A percentile compares a stretch with the other conserved stretches of the same genome.
Evolutionary conservation across 2,113 vertebrate species (phyloP).

Genomic region (Misgurnus anguillicaudatus): DNA sequence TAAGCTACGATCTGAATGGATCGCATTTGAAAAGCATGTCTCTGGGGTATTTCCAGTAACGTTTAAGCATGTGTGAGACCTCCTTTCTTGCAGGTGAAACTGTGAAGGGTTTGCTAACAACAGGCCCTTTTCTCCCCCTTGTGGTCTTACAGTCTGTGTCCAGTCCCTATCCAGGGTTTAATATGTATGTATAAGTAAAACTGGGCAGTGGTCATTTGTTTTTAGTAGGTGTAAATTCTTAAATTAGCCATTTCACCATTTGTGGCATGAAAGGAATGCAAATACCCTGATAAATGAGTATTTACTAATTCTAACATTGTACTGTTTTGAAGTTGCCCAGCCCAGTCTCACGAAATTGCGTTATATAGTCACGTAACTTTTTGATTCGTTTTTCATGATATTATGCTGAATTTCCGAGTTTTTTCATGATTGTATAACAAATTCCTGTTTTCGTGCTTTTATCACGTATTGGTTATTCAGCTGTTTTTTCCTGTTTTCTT

Average conservation of each 20-base stretch:
- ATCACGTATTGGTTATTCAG: no score
- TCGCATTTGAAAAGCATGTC: not conserved
- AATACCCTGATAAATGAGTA: no score
- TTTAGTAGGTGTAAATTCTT: slow-evolving; percentile 60
- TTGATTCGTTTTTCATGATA: no score
- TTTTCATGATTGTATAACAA: no score
- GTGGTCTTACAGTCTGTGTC: slow-evolving; percentile 60
- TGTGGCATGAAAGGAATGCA: not conserved
- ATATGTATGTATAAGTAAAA: slow-evolving; percentile 63
- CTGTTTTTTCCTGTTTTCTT: no score
- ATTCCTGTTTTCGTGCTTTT: no score
- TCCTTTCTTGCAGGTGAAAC: slow-evolving; percentile 10
- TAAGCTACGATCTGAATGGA: not conserved
- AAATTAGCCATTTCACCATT: slow-evolving; percentile 56
- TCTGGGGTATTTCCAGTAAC: slow-evolving; percentile 47
- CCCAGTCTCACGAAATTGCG: no score
- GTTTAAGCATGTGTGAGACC: slow-evolving; percentile 33
- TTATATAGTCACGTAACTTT: no score
- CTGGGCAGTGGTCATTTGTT: slow-evolving; percentile 55
- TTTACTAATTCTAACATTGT: no score
- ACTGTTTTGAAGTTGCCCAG: no score
- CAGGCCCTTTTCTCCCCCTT: slow-evolving; percentile 69
- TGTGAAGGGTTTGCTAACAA: slow-evolving; percentile 44
- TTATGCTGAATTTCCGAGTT: no score
- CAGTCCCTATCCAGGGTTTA: slow-evolving; percentile 52